Evolutionary conservation across 2,888 invertebrate genomes (phyloP).

Genomic region (Chloromyia formosa): DNA sequence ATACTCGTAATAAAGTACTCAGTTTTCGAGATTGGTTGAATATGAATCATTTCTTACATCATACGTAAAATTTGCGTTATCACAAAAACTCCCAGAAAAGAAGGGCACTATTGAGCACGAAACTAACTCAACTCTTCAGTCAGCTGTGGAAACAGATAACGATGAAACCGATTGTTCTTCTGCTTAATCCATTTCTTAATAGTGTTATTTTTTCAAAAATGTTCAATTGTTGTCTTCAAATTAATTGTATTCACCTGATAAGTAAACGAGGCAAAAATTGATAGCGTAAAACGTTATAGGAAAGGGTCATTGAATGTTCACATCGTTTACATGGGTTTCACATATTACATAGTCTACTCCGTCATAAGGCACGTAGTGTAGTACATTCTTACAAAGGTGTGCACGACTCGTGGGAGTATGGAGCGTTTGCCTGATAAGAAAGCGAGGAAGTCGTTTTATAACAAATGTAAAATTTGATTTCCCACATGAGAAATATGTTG

Average conservation of each 20-base stretch:
- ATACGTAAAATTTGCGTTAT: too few relatives aligned
- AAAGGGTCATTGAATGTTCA: conserved; percentile 15
- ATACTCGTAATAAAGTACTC: too few relatives aligned
- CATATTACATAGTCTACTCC: too few relatives aligned
- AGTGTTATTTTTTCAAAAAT: neutral
- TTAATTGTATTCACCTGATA: conserved; percentile 13
- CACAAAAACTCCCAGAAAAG: neutral
- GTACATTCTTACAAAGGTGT: neutral
- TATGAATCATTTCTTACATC: too few relatives aligned
- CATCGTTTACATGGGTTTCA: too few relatives aligned
- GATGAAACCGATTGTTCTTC: neutral
- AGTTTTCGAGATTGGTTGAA: too few relatives aligned
- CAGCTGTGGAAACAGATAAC: neutral
- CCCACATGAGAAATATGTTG: neutral
- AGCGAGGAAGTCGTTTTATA: neutral
- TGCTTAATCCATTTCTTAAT: neutral
- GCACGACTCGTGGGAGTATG: neutral
- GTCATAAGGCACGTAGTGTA: neutral
- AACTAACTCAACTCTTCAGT: neutral
- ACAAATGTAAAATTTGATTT: neutral
- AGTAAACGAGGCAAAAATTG: neutral
- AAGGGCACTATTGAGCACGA: neutral
- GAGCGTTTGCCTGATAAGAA: neutral
- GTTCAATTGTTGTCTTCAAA: conserved; percentile 17
- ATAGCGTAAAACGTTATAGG: neutral